Base-by-base conservation (phyloP, 2,888 invertebrate species). In the Aporophyla nigra region DNA sequence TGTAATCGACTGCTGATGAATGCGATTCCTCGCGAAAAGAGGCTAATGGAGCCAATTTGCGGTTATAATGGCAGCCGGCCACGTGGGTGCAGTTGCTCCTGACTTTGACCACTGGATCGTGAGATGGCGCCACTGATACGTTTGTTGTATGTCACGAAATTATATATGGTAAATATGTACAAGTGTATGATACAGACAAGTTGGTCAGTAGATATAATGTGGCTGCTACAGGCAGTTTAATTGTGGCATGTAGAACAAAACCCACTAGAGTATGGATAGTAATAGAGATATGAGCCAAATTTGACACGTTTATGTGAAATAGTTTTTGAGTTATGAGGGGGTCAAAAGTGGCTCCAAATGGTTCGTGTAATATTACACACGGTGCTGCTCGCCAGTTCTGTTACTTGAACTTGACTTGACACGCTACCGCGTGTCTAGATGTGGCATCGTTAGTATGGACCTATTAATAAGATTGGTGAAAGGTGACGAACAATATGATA, bases 81-180 rank as follows among this genome's bases (percentile, higher is more conserved):
- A 89, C 83, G 80, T 76, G 90, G 90, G 89, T 91, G 92, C 90
- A 83, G 79, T 87, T 89, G 91, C 89, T 92, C 92, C 92, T 88
- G 89, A 92, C 93, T 93, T 94, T 93, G 93, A 93, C 92, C 88
- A 89, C 87, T 86, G 80, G 90, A 71, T 95, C 95, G 94, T 94
- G 94, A 95, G 95, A 94, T 95, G 93, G 92, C 92, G 92, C 91
- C 86, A 89, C 85, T 87, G 94, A 94, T 94, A 90, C 43, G 75
- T 86, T 80, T 88, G 82, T 85, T 88, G 85, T 83, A 82, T 84
- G 91, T 93, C 93, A 95, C 93, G 93, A 93, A 93, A 93, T 93
- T 92, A 92, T 87, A 27, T 63, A 43, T 72, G 73, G 62, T 66
- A 67, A 62, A 81, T 54, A 51, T 67, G 73, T 73, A 86, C 74